phyloP scores from a whole-genome alignment of 2,888 invertebrate species.

The Heliconius ethilla region DNA sequence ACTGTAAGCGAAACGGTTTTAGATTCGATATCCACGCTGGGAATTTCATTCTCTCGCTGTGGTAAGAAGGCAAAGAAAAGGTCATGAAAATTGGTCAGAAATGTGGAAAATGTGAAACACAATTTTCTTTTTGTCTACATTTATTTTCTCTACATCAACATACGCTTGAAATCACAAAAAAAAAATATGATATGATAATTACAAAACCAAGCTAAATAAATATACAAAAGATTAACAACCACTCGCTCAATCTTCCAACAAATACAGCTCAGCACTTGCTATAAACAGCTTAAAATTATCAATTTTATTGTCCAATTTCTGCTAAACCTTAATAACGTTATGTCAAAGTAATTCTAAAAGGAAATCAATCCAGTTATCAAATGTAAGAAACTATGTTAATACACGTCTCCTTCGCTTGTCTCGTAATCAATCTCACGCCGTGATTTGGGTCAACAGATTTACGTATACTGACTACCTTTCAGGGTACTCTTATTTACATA shows the following conservation, averaged over 20 bases:
- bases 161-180: too few species aligned
- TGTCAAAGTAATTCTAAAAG: conserved; percentile 13
- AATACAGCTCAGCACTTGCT: background rate
- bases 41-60: background rate
- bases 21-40: background rate
- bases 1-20: background rate
- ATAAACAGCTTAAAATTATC: background rate
- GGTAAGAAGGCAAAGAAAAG: background rate
- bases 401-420: conserved; percentile 43
- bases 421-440: conserved; percentile 46
- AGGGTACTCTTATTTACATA: conserved; percentile 15
- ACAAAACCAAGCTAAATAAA: too few species aligned
- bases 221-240: too few species aligned
- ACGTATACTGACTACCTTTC: conserved; percentile 36
- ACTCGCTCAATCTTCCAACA: background rate
- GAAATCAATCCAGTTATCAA: conserved; percentile 36
- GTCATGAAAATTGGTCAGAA: background rate
- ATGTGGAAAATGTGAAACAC: background rate
- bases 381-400: conserved; percentile 37
- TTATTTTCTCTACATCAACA: too few species aligned
- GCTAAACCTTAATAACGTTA: conserved; percentile 3
- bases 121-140: background rate
- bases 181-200: too few species aligned
- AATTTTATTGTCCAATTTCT: background rate
- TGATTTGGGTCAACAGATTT: conserved; percentile 45